Evolutionary conservation across 2,797 vertebrate genomes (phyloP).

Genomic region (Rhadinocentrus ornatus): DNA sequence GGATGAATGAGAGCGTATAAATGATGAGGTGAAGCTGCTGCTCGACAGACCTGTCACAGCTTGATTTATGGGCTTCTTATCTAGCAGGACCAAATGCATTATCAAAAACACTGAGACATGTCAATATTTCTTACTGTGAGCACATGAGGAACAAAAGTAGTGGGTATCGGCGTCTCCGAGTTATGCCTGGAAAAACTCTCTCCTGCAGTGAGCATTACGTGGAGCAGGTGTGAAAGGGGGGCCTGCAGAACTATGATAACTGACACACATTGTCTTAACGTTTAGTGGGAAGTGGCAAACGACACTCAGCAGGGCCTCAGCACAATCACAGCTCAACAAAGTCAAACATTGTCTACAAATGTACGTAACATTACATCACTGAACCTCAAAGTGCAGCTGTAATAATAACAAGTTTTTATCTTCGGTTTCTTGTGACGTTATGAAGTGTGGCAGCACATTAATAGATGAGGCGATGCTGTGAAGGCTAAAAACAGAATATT

Average conservation of each 20-base stretch:
- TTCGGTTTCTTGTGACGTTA: conserved; percentile 20
- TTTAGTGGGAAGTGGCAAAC: conserved; percentile 43
- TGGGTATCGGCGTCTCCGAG: conserved; percentile 46
- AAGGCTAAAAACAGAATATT: conserved; percentile 68
- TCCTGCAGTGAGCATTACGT: conserved; percentile 38
- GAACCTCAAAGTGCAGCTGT: conserved; percentile 28
- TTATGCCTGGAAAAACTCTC: conserved; percentile 45
- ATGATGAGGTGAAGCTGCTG: conserved; percentile 59
- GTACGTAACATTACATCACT: conserved; percentile 43
- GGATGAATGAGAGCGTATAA: conserved; percentile 45
- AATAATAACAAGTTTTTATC: conserved; percentile 44
- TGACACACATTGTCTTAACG: conserved; percentile 46
- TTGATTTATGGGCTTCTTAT: conserved; percentile 66
- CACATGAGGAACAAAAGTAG: conserved; percentile 48
- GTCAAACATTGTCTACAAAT: conserved; percentile 27
- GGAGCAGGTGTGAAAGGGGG: conserved; percentile 40
- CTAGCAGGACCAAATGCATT: conserved; percentile 60
- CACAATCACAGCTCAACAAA: conserved; percentile 38
- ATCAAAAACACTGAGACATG: conserved; percentile 68
- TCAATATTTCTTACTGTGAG: conserved; percentile 61
- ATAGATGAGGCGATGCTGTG: conserved; percentile 37
- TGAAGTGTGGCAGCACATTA: conserved; percentile 9
- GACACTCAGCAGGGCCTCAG: conserved; percentile 16
- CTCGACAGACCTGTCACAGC: conserved; percentile 55
- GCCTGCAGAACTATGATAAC: conserved; percentile 48